Conservation (phyloP, 2,113 vertebrate species). For the Pipa parva region DNA sequence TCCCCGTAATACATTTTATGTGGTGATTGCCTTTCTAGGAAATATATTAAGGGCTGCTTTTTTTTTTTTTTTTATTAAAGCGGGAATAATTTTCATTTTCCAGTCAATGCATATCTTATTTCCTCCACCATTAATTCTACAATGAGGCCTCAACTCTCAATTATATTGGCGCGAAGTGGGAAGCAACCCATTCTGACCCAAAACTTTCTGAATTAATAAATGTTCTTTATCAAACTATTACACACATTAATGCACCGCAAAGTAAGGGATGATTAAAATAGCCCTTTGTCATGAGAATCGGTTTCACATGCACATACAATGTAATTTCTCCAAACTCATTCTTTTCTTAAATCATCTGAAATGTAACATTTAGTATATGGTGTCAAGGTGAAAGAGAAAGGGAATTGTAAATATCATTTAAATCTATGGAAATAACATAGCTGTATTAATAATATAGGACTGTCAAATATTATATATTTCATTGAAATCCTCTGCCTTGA, state of each 20-base stretch:
- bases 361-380: constrained; percentile 31
- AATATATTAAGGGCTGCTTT: constrained; percentile 46
- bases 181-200: constrained; percentile 60
- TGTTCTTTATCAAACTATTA: constrained; percentile 67
- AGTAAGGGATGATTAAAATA: constrained; percentile 67
- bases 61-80: constrained; percentile 49
- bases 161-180: constrained; percentile 58
- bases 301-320: constrained; percentile 50
- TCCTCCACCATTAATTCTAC: constrained; percentile 72
- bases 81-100: constrained; percentile 69
- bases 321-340: constrained; percentile 61
- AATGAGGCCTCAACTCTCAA: constrained; percentile 65
- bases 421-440: too few relatives aligned
- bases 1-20: constrained; percentile 40
- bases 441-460: too few relatives aligned
- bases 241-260: constrained; percentile 65
- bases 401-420: too few relatives aligned
- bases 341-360: constrained; percentile 53
- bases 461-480: too few relatives aligned
- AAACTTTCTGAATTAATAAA: constrained; percentile 67
- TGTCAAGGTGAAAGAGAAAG: constrained; percentile 50
- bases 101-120: constrained; percentile 70
- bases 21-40: constrained; percentile 46
- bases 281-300: constrained; percentile 58
- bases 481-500: too few relatives aligned